Percentiles rank a stretch among this genome's conserved stretches.
Evolutionary conservation across 2,888 invertebrate species (phyloP).

Genomic region (Aphidoletes aphidimyza): DNA sequence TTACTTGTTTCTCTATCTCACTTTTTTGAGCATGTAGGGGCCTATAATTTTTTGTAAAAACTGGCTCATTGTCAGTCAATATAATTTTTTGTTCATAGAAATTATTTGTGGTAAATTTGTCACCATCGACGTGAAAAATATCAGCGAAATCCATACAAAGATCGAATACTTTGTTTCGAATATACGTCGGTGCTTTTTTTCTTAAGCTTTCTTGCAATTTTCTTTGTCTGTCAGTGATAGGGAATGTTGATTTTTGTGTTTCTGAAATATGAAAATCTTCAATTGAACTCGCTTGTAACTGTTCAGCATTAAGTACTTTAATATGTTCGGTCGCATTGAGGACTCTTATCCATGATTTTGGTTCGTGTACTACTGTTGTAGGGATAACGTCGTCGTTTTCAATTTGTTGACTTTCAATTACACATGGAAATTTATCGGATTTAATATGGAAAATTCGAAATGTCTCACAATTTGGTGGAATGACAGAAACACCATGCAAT

Average conservation of each 20-base stretch:
- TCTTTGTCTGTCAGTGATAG: background rate
- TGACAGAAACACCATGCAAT: background rate
- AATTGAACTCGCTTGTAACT: background rate
- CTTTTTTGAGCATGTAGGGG: conserved; percentile 57
- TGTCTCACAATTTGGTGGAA: background rate
- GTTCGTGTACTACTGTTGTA: background rate
- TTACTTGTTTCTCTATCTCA: conserved; percentile 58
- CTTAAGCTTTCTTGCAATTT: background rate
- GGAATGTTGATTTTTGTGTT: background rate
- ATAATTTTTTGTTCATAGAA: conserved; percentile 31
- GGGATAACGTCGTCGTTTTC: background rate
- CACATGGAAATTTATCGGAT: background rate
- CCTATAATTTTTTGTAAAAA: conserved; percentile 54
- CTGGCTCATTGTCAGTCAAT: conserved; percentile 2
- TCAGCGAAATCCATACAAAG: background rate
- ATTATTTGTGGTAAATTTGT: conserved; percentile 16
- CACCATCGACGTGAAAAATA: background rate
- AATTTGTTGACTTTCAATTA: background rate
- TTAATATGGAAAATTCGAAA: background rate
- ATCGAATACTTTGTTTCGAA: background rate
- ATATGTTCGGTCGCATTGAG: background rate
- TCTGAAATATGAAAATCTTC: background rate
- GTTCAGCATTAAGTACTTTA: background rate
- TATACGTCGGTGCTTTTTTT: background rate
- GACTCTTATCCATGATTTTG: background rate